These are phyloP conservation scores for Tachina lurida DNA, from an alignment of 2,888 invertebrate species.

Conservation along the genomic window DNA sequence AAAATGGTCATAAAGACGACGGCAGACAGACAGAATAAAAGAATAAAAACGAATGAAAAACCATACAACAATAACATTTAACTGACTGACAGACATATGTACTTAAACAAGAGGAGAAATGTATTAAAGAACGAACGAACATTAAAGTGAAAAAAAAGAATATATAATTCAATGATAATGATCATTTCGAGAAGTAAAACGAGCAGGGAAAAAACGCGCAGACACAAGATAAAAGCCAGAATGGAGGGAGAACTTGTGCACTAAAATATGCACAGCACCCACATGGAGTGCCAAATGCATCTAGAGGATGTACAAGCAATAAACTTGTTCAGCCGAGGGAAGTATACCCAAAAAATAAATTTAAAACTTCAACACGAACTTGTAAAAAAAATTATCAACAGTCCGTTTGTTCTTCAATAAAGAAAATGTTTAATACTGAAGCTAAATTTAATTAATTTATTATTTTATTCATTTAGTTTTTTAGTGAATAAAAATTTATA, in stretches of 20 bases:
- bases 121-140: constrained; percentile 25
- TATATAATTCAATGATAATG: constrained; percentile 49
- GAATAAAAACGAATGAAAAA: constrained; percentile 30
- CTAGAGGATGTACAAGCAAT: constrained; percentile 59
- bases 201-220: constrained; percentile 16
- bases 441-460: no score
- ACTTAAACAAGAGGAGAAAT: constrained; percentile 43
- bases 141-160: constrained; percentile 30
- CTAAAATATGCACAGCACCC: constrained; percentile 70
- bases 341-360: not conserved
- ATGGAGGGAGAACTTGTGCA: constrained; percentile 59
- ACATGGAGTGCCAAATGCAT: constrained; percentile 62
- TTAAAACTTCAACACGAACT: not conserved
- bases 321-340: constrained; percentile 31
- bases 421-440: no score
- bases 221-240: constrained; percentile 42
- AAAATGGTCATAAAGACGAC: constrained; percentile 69
- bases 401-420: no score
- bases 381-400: no score
- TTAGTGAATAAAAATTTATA: no score
- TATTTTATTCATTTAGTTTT: no score
- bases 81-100: constrained; percentile 39
- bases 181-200: constrained; percentile 50
- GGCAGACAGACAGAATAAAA: constrained; percentile 47
- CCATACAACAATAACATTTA: constrained; percentile 5